A percentile compares a stretch with the other conserved stretches of the same genome.
phyloP scores from a whole-genome alignment of 2,113 vertebrate genomes.

The Bolborhynchus lineola region DNA sequence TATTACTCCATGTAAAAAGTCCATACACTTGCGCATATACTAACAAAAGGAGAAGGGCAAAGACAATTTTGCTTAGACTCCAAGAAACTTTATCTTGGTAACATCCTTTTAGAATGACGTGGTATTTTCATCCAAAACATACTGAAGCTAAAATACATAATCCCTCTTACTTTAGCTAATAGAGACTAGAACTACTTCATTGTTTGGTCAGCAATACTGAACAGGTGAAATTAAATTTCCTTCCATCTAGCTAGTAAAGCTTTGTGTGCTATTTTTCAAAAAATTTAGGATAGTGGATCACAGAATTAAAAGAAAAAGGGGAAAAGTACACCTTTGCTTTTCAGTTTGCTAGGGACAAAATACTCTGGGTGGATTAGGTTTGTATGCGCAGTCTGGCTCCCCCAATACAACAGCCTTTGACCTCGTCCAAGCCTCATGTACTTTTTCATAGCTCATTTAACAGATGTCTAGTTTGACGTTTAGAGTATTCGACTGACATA shows the following conservation, averaged over 20 bases:
- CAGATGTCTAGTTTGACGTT: neutral
- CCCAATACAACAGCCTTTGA: neutral
- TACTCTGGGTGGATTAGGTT: neutral
- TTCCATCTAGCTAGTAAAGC: neutral
- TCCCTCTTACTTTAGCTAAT: neutral
- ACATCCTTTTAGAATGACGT: rapidly evolving
- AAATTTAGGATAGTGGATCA: rapidly evolving
- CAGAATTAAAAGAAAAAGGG: neutral
- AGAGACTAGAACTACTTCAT: neutral
- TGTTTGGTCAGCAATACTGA: neutral
- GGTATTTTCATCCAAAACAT: neutral
- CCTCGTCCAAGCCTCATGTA: neutral
- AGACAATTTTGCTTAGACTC: neutral
- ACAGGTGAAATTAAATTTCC: neutral
- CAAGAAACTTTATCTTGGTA: neutral
- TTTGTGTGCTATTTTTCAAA: neutral
- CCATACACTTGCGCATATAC: neutral
- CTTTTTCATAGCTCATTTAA: neutral
- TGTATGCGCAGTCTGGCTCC: neutral
- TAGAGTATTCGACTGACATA: neutral
- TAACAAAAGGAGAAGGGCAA: neutral
- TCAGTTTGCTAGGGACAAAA: neutral
- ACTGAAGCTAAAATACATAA: neutral
- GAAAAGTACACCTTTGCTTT: neutral
- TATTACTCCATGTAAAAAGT: neutral